Conservation (phyloP, 2,888 invertebrate genomes). For the Microctonus aethiopoides region DNA sequence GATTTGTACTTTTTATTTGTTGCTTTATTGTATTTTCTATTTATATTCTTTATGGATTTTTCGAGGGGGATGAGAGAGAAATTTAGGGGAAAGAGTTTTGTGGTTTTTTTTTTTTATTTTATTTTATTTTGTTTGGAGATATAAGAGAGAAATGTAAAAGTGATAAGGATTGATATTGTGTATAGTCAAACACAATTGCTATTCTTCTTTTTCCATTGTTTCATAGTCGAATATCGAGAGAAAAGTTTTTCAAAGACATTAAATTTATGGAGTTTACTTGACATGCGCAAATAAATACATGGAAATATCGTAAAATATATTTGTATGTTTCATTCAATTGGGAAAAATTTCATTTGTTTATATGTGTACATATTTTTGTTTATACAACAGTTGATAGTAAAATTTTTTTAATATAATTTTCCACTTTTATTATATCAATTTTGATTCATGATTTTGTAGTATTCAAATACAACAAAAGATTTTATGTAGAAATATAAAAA, state of each 20-base stretch:
- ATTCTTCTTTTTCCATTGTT: background rate
- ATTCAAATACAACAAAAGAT: background rate
- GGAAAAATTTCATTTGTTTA: background rate
- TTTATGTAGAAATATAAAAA: background rate
- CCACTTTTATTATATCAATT: background rate
- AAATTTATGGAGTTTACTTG: constrained; percentile 21
- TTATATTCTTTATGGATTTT: background rate
- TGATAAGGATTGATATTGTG: background rate
- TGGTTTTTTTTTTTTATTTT: background rate
- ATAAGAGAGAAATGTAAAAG: background rate
- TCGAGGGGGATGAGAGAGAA: background rate
- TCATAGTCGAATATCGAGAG: background rate
- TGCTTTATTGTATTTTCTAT: background rate
- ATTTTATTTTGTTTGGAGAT: background rate
- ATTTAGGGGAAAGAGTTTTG: background rate
- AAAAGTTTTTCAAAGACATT: constrained; percentile 24
- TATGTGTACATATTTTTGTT: background rate
- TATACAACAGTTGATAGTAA: background rate
- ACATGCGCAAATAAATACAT: constrained; percentile 7
- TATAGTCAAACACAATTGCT: background rate
- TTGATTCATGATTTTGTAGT: background rate
- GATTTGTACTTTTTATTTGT: background rate
- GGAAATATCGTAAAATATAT: constrained; percentile 32
- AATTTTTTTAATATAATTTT: background rate
- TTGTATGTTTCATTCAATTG: background rate